A percentile compares a stretch with the other conserved stretches of the same genome.
phyloP scores from a whole-genome alignment of 2,113 vertebrate genomes.

The Cyanoramphus novaezelandiae region DNA sequence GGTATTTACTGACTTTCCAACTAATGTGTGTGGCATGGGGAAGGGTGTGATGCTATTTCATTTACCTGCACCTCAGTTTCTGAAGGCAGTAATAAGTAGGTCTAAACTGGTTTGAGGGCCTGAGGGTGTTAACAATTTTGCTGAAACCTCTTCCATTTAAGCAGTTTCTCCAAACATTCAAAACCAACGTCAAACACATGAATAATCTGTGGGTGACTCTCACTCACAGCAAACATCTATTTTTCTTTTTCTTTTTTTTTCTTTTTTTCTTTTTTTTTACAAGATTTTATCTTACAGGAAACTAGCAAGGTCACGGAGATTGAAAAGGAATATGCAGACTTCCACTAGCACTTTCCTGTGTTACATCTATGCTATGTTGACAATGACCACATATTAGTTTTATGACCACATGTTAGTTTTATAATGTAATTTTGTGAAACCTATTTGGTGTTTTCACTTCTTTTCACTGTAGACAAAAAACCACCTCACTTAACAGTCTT shows the following conservation, averaged over 20 bases:
- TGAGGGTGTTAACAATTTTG: neutral
- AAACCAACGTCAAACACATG: neutral
- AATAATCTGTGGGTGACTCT: neutral
- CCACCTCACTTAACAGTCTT: neutral
- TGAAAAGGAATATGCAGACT: neutral
- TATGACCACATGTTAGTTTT: neutral
- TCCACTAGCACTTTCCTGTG: neutral
- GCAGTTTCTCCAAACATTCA: neutral
- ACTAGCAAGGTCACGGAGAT: neutral
- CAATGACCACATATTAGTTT: neutral
- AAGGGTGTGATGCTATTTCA: neutral
- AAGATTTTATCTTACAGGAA: neutral
- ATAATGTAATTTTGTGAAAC: neutral
- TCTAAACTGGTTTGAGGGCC: neutral
- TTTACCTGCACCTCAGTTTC: neutral
- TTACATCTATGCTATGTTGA: neutral
- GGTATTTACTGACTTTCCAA: neutral
- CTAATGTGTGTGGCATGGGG: fast-evolving
- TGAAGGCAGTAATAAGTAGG: neutral
- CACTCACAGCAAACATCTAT: neutral
- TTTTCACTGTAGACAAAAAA: neutral
- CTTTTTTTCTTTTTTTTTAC: neutral
- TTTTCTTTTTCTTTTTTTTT: neutral
- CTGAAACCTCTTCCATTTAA: neutral
- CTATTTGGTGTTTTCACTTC: neutral